Evolutionary conservation across 2,888 invertebrate genomes (phyloP).

Genomic region (Rotaria socialis): DNA sequence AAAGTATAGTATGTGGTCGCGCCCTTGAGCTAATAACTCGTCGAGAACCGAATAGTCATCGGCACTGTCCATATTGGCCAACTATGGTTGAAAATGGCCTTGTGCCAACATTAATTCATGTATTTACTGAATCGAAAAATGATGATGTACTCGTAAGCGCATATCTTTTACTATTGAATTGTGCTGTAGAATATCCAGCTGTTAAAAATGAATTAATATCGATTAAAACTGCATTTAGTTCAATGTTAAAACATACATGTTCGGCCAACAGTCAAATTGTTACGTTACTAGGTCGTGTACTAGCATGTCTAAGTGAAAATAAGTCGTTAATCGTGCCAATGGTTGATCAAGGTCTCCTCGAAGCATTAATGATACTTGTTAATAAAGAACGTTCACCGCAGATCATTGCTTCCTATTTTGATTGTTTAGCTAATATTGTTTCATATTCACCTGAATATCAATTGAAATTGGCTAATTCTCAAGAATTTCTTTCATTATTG

Average conservation of each 20-base stretch:
- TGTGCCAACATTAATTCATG: not conserved
- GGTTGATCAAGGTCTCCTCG: not conserved
- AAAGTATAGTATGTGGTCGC: constrained; percentile 5
- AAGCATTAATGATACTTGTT: not conserved
- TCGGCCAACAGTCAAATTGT: not conserved
- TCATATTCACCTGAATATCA: not conserved
- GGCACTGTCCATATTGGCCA: not conserved
- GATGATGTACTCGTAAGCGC: not conserved
- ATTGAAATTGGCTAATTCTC: not conserved
- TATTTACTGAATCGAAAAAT: not conserved
- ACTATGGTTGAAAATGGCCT: not conserved
- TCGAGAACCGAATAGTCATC: not conserved
- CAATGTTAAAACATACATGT: not conserved
- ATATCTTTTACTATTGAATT: not conserved
- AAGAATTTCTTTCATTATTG: not conserved
- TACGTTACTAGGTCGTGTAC: not conserved
- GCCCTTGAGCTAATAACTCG: not conserved
- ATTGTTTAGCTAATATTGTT: not conserved
- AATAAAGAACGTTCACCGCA: not conserved
- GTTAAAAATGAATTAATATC: not conserved
- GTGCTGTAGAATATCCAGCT: not conserved
- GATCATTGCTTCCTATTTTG: not conserved
- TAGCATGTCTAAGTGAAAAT: not conserved
- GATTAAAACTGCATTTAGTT: not conserved
- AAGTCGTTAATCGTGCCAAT: not conserved